Evolutionary conservation across 1,140 invertebrate species (phyloP).

Genomic region (Drosophila repleta): DNA sequence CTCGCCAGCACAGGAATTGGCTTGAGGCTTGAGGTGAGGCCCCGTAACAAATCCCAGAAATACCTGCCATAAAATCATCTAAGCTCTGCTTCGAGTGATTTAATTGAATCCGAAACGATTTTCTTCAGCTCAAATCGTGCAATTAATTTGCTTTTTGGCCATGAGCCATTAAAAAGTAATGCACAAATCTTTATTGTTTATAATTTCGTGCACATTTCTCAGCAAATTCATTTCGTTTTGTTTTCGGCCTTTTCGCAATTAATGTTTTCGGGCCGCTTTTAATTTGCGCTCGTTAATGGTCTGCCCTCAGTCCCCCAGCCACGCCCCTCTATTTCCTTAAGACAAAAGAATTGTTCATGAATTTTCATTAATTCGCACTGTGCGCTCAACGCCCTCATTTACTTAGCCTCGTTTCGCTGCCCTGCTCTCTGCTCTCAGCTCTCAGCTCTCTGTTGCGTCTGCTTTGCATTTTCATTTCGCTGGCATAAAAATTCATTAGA

Average conservation of each 20-base stretch:
- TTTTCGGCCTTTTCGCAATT: slow-evolving; percentile 49
- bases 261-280: slow-evolving; percentile 67
- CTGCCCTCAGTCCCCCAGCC: too few species aligned
- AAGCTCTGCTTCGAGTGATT: slow-evolving; percentile 57
- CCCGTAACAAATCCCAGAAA: slow-evolving; percentile 3
- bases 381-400: slow-evolving; percentile 1
- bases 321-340: slow-evolving; percentile 7
- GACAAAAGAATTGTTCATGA: slow-evolving; percentile 66
- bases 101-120: slow-evolving; percentile 63
- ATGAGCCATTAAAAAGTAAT: slow-evolving; percentile 62
- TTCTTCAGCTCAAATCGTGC: slow-evolving; percentile 41
- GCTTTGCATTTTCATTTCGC: slow-evolving; percentile 21
- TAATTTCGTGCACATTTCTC: slow-evolving; percentile 60
- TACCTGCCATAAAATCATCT: not conserved
- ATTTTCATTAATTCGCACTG: slow-evolving; percentile 73
- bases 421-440: not conserved
- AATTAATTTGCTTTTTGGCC: slow-evolving; percentile 59
- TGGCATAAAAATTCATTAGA: slow-evolving; percentile 78
- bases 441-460: not conserved
- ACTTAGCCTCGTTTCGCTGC: slow-evolving; percentile 4
- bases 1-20: slow-evolving; percentile 48
- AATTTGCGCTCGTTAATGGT: slow-evolving; percentile 68
- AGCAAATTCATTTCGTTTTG: slow-evolving; percentile 13
- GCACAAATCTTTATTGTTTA: slow-evolving; percentile 73
- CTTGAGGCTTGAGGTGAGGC: too few species aligned